Percentiles rank a stretch among this genome's conserved stretches.
Conservation (phyloP, 2,888 invertebrate species). For the Meghimatium bilineatum region DNA sequence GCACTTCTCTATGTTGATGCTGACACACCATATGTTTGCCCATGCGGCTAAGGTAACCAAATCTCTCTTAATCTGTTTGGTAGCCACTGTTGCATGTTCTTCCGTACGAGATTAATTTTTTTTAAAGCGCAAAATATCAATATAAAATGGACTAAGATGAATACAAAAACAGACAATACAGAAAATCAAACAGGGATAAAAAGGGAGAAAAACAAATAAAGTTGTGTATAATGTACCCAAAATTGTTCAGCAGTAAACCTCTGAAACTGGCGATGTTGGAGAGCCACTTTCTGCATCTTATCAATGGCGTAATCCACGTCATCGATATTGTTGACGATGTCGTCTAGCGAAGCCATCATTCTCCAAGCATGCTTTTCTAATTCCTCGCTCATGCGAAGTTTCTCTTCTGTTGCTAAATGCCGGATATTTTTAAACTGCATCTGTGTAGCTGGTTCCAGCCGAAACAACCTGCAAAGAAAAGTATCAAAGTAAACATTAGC, state of each 20-base stretch:
- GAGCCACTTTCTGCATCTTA: conserved; percentile 35
- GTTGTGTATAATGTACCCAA: conserved; percentile 32
- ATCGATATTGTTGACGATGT: conserved; percentile 49
- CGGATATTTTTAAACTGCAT: conserved; percentile 46
- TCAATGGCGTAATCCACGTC: conserved; percentile 50
- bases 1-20: too few species aligned
- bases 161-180: neutral
- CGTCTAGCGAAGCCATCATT: conserved; percentile 51
- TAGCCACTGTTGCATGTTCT: too few species aligned
- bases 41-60: too few species aligned
- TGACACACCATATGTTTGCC: too few species aligned
- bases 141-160: too few species aligned
- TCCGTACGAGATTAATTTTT: too few species aligned
- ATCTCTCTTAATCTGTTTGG: too few species aligned
- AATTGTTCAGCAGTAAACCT: conserved; percentile 45
- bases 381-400: conserved; percentile 49
- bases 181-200: neutral
- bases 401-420: conserved; percentile 46
- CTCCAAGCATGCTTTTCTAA: conserved; percentile 50
- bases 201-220: neutral
- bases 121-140: too few species aligned
- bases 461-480: conserved; percentile 43
- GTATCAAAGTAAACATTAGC: neutral
- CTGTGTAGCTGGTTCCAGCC: conserved; percentile 38
- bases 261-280: conserved; percentile 28